Conservation (phyloP, 2,888 invertebrate species). For the Luperina testacea region DNA sequence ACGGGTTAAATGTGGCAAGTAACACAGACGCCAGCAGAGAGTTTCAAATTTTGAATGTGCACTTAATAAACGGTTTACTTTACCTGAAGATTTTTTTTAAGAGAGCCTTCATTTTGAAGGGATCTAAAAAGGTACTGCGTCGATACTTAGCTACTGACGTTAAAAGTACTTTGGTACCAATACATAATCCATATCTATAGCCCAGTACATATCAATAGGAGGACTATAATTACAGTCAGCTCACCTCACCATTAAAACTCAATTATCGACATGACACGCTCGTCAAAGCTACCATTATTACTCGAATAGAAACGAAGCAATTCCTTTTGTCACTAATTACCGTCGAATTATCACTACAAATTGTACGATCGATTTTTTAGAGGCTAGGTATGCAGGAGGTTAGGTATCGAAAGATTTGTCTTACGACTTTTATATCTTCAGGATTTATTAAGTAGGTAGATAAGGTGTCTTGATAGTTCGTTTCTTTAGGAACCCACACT, state of each 20-base stretch:
- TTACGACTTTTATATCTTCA: not conserved
- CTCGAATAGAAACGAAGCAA: constrained; percentile 40
- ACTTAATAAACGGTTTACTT: not conserved
- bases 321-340: constrained; percentile 54
- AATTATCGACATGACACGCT: constrained; percentile 60
- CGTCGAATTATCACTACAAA: constrained; percentile 64
- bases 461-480: not conserved
- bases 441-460: not conserved
- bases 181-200: not conserved
- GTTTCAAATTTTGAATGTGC: no score
- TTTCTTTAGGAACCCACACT: not conserved
- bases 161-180: not conserved
- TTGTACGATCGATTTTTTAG: constrained; percentile 49
- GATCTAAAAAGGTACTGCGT: not conserved
- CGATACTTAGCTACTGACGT: not conserved
- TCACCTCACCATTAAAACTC: constrained; percentile 57
- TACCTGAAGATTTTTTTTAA: not conserved
- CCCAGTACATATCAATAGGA: constrained; percentile 24
- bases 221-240: constrained; percentile 49
- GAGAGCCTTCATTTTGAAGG: not conserved
- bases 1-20: no score
- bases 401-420: not conserved
- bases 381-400: constrained; percentile 6
- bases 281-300: constrained; percentile 60
- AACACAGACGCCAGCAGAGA: no score